A percentile compares a stretch with the other conserved stretches of the same genome.
Evolutionary conservation across 2,888 invertebrate species (phyloP).

Genomic region (Lathronympha strigana): DNA sequence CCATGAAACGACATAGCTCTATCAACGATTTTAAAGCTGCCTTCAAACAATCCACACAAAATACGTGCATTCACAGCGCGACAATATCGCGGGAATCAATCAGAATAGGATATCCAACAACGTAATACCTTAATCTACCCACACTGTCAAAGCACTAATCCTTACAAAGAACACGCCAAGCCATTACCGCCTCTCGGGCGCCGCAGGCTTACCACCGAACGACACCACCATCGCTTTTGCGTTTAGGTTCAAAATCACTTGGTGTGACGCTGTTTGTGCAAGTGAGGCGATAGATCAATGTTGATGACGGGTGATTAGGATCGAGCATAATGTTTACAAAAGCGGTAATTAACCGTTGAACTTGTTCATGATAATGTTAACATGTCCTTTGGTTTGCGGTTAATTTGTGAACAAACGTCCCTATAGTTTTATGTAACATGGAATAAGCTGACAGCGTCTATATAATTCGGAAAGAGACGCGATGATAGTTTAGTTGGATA

Average conservation of each 20-base stretch:
- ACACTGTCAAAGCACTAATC: constrained; percentile 32
- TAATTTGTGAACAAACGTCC: too few species aligned
- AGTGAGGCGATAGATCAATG: constrained; percentile 15
- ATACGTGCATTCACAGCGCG: neutral
- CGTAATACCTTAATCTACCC: constrained; percentile 16
- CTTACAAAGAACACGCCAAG: constrained; percentile 28
- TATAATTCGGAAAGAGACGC: too few species aligned
- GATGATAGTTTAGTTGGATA: too few species aligned
- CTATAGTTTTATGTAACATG: too few species aligned
- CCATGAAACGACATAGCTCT: too few species aligned
- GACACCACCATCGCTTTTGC: constrained; percentile 14
- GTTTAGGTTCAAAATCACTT: constrained; percentile 7
- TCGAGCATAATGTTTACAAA: constrained; percentile 17
- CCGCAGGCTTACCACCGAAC: constrained; percentile 14
- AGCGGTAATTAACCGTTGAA: constrained; percentile 4
- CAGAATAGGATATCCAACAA: constrained; percentile 6
- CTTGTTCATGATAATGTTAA: neutral
- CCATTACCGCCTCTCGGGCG: constrained; percentile 24
- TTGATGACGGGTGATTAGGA: constrained; percentile 18
- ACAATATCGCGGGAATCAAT: constrained; percentile 7
- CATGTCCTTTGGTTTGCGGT: constrained; percentile 3
- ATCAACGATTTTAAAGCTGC: too few species aligned
- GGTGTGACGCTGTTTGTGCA: neutral
- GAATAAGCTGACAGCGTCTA: too few species aligned
- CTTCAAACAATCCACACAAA: neutral